Base-by-base conservation (phyloP, 2,797 vertebrate species). In the Ptychobarbus kaznakovi region DNA sequence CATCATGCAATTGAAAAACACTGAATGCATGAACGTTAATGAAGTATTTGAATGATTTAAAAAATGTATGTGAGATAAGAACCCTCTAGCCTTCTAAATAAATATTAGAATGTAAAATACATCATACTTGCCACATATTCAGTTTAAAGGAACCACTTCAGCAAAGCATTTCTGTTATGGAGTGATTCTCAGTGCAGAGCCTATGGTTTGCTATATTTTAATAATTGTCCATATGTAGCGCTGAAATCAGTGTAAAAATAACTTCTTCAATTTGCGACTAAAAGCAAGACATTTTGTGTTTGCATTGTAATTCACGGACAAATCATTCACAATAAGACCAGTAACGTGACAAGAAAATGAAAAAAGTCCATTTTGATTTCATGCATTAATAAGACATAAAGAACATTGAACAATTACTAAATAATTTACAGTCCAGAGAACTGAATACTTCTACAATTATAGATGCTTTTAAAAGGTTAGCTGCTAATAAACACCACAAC, bases 361-460 rank as follows among this genome's bases (percentile, higher is more conserved):
- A 73, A 3, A 2, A 9, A 42, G 56, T 79, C 8, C 12, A 65
- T 65, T 28, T 46, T 20, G 58, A 65, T 20, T 44, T 44, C 40
- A 44, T 20, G 22, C 18, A 46, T 70, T 46, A 79, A 51, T 77
- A 68, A 51, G 10, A 38, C 35, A 69, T 70, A 68, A 25, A 66
- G 4, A 78, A 78, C 18, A 78, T 3, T 70, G 9, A 8, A 46
- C 18, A 44, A 58, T 84, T 32, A 35, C 16, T 78, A 32, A 78
- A 68, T 56, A 25, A 83, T 77, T 53, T 40, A 58, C 44, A 8
- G 51, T 20, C 3, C 66, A 70, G 65, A 77, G 46, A 68, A 38
- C 12, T 11, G 63, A 78, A 68, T 69, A 44, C 56, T 70, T 58
- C 15, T 68, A 68, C 32, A 83, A n/a, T 58, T 58, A 70, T 46